Conservation (phyloP, 2,797 vertebrate species). For the Pangasius larnaudii region DNA sequence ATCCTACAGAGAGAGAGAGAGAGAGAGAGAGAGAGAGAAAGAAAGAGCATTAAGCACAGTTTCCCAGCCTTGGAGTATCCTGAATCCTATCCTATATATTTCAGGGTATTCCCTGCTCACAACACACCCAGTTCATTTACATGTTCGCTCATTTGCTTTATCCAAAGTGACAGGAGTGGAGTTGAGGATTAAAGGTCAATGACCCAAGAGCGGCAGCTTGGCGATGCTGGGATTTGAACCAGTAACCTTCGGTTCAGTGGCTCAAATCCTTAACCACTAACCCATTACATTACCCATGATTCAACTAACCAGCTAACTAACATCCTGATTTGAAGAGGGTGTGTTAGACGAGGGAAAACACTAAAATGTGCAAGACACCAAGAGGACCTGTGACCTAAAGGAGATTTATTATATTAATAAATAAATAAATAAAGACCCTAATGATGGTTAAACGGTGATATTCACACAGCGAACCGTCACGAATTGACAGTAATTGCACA, state of each 20-base stretch:
- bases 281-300: not conserved
- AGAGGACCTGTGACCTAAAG: not conserved
- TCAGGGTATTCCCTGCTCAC: not conserved
- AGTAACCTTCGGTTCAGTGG: not conserved
- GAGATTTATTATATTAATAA: too few species aligned
- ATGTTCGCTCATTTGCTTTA: conserved; percentile 11
- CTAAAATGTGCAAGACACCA: not conserved
- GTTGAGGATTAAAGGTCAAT: not conserved
- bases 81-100: not conserved
- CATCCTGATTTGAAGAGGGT: too few species aligned
- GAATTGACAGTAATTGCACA: not conserved
- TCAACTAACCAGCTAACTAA: not conserved
- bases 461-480: not conserved
- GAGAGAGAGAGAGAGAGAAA: not conserved
- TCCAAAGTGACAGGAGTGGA: not conserved
- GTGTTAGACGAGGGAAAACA: not conserved
- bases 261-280: not conserved
- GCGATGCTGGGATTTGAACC: not conserved
- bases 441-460: not conserved
- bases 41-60: not conserved
- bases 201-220: not conserved
- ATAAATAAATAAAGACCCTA: too few species aligned
- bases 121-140: not conserved
- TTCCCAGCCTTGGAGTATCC: not conserved
- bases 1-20: conserved; percentile 71